Percentiles rank a stretch among this genome's conserved stretches.
Conservation (phyloP, 2,113 vertebrate genomes). For the Urocynchramus pylzowi region DNA sequence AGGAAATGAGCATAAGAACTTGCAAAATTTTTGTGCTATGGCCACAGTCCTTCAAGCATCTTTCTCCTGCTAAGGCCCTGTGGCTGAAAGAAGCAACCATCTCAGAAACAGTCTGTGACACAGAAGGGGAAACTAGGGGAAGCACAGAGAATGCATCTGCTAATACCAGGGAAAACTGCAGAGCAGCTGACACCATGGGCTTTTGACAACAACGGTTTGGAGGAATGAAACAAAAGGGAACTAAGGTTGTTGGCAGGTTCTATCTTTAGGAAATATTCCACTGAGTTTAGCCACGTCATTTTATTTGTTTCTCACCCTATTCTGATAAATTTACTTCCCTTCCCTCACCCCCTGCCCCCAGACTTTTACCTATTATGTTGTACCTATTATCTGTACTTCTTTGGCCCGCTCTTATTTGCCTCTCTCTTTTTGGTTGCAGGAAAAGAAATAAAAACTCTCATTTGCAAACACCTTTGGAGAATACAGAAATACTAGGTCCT, state of each 20-base stretch:
- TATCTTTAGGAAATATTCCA: not conserved
- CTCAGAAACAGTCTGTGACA: not conserved
- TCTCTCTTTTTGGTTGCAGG: not conserved
- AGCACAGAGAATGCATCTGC: not conserved
- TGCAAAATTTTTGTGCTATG: not conserved
- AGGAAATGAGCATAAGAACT: not conserved
- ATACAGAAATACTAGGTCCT: not conserved
- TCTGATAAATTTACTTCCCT: not conserved
- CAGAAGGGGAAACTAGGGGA: not conserved
- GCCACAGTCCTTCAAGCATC: not conserved
- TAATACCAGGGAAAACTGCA: not conserved
- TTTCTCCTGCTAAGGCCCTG: not conserved
- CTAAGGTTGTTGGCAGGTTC: not conserved
- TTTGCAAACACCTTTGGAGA: not conserved
- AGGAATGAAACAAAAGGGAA: not conserved
- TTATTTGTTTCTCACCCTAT: not conserved
- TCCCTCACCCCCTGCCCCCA: accelerated
- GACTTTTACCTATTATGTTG: not conserved
- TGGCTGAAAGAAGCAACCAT: not conserved
- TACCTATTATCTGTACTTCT: not conserved
- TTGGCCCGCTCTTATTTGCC: not conserved
- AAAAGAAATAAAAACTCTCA: not conserved
- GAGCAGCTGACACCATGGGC: not conserved
- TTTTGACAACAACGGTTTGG: not conserved
- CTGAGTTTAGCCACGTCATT: accelerated